These are phyloP conservation scores for Epirrhoe tristata DNA, from an alignment of 2,888 invertebrate species.

Conservation along the genomic window DNA sequence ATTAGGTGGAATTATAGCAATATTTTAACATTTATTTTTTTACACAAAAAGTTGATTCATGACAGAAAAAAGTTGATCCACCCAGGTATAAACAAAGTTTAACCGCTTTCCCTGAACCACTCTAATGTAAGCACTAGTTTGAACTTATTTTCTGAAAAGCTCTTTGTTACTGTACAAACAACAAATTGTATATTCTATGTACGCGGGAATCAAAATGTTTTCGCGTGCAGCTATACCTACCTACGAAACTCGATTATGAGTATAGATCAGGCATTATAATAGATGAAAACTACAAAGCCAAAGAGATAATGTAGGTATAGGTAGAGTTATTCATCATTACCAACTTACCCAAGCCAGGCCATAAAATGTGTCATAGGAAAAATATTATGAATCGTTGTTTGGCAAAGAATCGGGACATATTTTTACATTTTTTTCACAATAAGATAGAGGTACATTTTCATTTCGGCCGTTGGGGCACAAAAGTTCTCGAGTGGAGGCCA, in stretches of 20 bases:
- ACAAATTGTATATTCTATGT: slow-evolving; percentile 6
- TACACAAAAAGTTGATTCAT: too few relatives aligned
- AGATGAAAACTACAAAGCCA: not conserved
- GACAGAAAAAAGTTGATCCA: too few relatives aligned
- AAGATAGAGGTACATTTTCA: too few relatives aligned
- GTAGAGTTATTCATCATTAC: not conserved
- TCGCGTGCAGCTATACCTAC: not conserved
- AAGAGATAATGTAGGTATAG: not conserved
- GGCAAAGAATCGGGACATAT: slow-evolving; percentile 10
- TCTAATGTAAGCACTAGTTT: slow-evolving; percentile 43
- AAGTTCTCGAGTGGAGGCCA: too few relatives aligned
- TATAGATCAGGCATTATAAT: not conserved
- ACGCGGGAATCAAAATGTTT: not conserved
- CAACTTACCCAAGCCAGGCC: not conserved
- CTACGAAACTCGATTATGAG: not conserved
- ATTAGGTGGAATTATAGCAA: too few relatives aligned
- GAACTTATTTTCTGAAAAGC: slow-evolving; percentile 38
- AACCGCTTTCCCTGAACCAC: slow-evolving; percentile 41
- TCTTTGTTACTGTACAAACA: slow-evolving; percentile 24
- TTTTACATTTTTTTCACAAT: not conserved
- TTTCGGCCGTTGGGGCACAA: too few relatives aligned
- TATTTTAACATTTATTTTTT: too few relatives aligned
- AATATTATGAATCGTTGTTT: not conserved
- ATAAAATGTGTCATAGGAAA: not conserved
- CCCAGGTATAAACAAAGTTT: slow-evolving; percentile 46